Evolutionary conservation across 92 coral and sea anemone genomes (phyloP).

Genomic region (Bergia puertoricense): DNA sequence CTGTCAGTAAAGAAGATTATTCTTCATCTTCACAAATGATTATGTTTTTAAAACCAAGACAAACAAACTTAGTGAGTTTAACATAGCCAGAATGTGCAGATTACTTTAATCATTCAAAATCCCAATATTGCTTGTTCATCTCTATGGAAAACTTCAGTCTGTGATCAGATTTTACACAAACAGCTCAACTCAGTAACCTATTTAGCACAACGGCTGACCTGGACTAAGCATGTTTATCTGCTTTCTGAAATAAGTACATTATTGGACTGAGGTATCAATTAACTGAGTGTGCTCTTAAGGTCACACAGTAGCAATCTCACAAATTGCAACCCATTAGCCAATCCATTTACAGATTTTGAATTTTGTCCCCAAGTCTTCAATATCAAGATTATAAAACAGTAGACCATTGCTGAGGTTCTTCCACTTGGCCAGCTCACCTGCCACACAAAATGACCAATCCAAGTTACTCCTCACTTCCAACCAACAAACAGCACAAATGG

Average conservation of each 20-base stretch:
- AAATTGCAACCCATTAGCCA: neutral
- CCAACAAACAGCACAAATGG: neutral
- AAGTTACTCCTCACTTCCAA: neutral
- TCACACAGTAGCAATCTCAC: conserved; percentile 20
- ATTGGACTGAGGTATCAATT: neutral
- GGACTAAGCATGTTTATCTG: neutral
- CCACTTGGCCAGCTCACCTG: neutral
- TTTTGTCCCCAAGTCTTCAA: conserved; percentile 8
- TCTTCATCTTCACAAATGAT: neutral
- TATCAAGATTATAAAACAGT: conserved; percentile 7
- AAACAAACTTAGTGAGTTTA: neutral
- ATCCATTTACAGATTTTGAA: conserved; percentile 17
- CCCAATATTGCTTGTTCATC: no score
- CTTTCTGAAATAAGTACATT: neutral
- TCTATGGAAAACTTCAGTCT: neutral
- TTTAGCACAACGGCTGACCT: neutral
- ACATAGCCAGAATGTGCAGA: neutral
- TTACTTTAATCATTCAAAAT: no score
- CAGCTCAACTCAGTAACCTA: conserved; percentile 1
- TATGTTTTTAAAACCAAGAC: neutral
- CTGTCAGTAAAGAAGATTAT: neutral
- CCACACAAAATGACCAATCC: neutral
- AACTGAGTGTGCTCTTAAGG: neutral
- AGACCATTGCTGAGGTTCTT: neutral
- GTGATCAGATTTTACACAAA: neutral